Base-by-base conservation (phyloP, 2,888 invertebrate species). In the Caenorhabditis zanzibari region DNA sequence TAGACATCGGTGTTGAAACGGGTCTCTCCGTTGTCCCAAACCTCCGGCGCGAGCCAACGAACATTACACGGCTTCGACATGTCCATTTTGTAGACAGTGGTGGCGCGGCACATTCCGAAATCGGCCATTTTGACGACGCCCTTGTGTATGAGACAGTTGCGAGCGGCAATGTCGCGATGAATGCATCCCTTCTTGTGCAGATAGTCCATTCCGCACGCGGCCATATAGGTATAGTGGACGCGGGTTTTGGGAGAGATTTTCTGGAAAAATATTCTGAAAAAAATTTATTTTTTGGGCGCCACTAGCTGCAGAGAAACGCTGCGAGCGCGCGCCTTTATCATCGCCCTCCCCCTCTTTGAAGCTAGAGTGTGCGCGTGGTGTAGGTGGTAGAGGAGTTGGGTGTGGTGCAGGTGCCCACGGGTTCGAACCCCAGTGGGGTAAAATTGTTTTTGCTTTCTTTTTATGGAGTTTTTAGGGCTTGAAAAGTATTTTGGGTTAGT, bases 31-130 rank as follows among this genome's bases (percentile, higher is more conserved):
- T 80, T 89, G 26, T 84, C 82, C 90, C 89, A 90, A 16, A 90
- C 90, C 74, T 90, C 90, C 1, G 90, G 90, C 2, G 89, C 89
- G 58, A 90, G 79, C 90, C 90, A 90, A 35, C 90, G 87, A 12
- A 90, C 88, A 74, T 90, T 90, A 54, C 82, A 81, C 49, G 90
- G 89, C 68, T 90, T 90, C 41, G 64, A 64, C 26, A 90, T 81
- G 72, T 90, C 89, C 54, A 88, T 81, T 80, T 88, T 86, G 71
- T 86, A 86, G 61, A 85, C 82, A 28, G 85, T 58, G 12, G 81
- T 81, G 6, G 82, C 80, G n/a, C 89, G 84, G 61, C 89, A 89
- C 89, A 90, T 89, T 52, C 90, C 90, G 63, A 90, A 90, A 63
- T 89, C 89, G 41, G 90, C 90, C 47, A 90, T 77, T 74, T 90